A percentile compares a stretch with the other conserved stretches of the same genome.
Conservation (phyloP, 2,888 invertebrate species). For the Malthinus seriepunctatus region DNA sequence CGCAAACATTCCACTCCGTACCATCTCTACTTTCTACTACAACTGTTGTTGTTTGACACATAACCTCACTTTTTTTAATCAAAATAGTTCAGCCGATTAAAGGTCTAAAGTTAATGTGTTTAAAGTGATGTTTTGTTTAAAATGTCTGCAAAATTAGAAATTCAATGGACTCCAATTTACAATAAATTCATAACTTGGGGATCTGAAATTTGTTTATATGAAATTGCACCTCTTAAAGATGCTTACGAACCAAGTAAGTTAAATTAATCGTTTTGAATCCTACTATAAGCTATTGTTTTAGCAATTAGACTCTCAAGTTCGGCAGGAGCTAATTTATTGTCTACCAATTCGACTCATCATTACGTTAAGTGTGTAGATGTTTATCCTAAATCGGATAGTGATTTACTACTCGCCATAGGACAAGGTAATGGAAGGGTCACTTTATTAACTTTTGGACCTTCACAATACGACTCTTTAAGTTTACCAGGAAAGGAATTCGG, state of each 20-base stretch:
- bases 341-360: conserved; percentile 74
- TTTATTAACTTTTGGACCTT: conserved; percentile 76
- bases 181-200: conserved; percentile 91
- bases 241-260: conserved; percentile 51
- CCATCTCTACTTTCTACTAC: too few relatives aligned
- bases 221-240: conserved; percentile 68
- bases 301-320: conserved; percentile 71
- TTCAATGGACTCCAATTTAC: conserved; percentile 84
- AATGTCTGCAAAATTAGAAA: conserved; percentile 69
- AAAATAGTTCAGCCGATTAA: too few relatives aligned
- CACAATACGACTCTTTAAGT: conserved; percentile 66
- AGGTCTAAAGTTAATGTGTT: too few relatives aligned
- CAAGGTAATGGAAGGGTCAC: conserved; percentile 87
- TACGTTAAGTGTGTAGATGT: conserved; percentile 87
- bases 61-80: not conserved
- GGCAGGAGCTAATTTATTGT: conserved; percentile 70
- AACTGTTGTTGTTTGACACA: not conserved
- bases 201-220: conserved; percentile 85
- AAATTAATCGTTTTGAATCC: not conserved
- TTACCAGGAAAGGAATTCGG: conserved; percentile 78
- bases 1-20: too few relatives aligned
- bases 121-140: not conserved
- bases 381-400: conserved; percentile 75
- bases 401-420: conserved; percentile 84
- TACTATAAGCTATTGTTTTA: conserved; percentile 43